Conservation (phyloP, 2,113 vertebrate genomes). For the Sander vitreus region DNA sequence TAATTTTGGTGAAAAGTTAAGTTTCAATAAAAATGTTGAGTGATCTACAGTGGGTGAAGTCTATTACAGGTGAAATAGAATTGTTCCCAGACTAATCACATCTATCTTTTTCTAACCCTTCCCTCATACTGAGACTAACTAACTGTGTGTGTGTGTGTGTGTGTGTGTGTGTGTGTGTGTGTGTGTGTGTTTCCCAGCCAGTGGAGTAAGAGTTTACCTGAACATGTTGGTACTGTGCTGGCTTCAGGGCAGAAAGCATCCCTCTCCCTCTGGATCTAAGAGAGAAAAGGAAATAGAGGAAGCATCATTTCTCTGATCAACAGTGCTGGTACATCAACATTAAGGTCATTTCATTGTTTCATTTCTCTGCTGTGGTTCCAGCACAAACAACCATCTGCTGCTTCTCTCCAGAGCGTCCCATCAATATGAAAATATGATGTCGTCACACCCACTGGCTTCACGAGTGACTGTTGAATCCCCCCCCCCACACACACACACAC, state of each 20-base stretch:
- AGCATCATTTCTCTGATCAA: background rate
- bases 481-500: background rate
- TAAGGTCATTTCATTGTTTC: background rate
- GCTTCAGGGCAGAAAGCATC: conserved; percentile 60
- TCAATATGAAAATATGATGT: background rate
- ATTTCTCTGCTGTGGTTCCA: background rate
- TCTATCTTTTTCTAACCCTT: too few relatives aligned
- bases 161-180: too few relatives aligned
- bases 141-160: too few relatives aligned
- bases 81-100: too few relatives aligned
- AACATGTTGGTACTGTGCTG: conserved; percentile 20
- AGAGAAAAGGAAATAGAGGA: background rate
- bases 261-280: conserved; percentile 76
- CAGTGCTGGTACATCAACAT: background rate
- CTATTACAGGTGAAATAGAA: too few relatives aligned
- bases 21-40: too few relatives aligned
- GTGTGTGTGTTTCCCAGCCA: background rate
- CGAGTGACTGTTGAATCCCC: background rate
- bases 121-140: too few relatives aligned
- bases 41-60: too few relatives aligned
- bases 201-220: conserved; percentile 41
- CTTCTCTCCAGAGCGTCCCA: background rate
- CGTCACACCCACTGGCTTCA: background rate
- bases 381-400: background rate
- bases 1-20: too few relatives aligned